Evolutionary conservation across 2,888 invertebrate species (phyloP).

Genomic region (Hirtodrosophila confusa): DNA sequence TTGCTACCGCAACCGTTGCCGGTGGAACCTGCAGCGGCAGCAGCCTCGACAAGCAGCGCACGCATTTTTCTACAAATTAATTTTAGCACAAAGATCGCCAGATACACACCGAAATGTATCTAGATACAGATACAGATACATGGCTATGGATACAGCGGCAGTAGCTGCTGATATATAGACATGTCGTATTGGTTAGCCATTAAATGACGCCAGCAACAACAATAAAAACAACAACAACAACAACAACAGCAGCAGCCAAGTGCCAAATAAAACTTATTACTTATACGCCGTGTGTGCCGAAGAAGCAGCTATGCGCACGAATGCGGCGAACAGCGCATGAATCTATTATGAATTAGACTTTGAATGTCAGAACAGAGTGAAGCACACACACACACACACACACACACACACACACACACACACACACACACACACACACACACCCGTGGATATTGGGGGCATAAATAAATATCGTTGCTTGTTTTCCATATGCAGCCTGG

Average conservation of each 20-base stretch:
- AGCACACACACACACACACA: constrained; percentile 28
- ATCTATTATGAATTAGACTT: constrained; percentile 80
- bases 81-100: constrained; percentile 78
- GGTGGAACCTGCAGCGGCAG: constrained; percentile 11
- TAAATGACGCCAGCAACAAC: constrained; percentile 70
- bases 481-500: constrained; percentile 66
- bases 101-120: constrained; percentile 75
- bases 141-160: constrained; percentile 38
- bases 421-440: neutral
- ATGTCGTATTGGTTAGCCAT: constrained; percentile 79
- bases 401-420: constrained; percentile 18
- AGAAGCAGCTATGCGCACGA: constrained; percentile 14
- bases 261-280: constrained; percentile 80
- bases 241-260: constrained; percentile 72
- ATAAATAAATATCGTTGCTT: constrained; percentile 67
- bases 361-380: constrained; percentile 66
- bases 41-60: constrained; percentile 63
- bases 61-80: constrained; percentile 81
- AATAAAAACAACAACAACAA: constrained; percentile 31
- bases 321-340: constrained; percentile 55
- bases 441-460: constrained; percentile 21
- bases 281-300: constrained; percentile 72
- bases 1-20: constrained; percentile 69
- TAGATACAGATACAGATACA: constrained; percentile 58
- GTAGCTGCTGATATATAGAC: constrained; percentile 48